A percentile compares a stretch with the other conserved stretches of the same genome.
phyloP scores from a whole-genome alignment of 1,140 invertebrate species.

The Semibalanus balanoides region DNA sequence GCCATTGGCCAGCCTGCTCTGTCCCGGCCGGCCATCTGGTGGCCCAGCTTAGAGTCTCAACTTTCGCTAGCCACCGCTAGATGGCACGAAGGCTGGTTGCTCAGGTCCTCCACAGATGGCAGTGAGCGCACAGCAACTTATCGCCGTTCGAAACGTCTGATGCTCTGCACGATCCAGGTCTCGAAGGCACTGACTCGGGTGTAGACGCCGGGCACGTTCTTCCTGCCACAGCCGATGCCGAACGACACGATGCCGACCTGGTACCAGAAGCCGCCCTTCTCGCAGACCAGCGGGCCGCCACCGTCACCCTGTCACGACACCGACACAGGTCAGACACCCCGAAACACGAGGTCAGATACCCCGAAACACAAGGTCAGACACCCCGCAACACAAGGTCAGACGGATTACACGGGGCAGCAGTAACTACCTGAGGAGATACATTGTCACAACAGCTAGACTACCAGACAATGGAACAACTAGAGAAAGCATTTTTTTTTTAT shows the following conservation, averaged over 20 bases:
- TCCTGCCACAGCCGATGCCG: conserved; percentile 44
- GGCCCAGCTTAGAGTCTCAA: background rate
- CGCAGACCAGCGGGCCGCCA: conserved; percentile 49
- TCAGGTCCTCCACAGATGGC: background rate
- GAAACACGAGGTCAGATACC: too few relatives aligned
- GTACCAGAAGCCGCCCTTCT: conserved; percentile 35
- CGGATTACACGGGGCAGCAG: too few relatives aligned
- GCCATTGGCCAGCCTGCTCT: background rate
- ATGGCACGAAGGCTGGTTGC: background rate
- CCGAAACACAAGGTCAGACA: too few relatives aligned
- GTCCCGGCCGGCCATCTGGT: background rate
- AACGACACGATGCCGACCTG: conserved; percentile 47
- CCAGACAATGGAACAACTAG: too few relatives aligned
- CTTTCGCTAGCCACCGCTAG: background rate
- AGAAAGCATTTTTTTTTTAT: too few relatives aligned
- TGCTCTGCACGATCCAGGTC: conserved; percentile 28
- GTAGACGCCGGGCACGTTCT: conserved; percentile 45
- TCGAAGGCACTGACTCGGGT: conserved; percentile 36
- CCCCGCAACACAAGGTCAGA: too few relatives aligned
- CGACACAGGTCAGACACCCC: too few relatives aligned
- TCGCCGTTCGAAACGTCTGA: conserved; percentile 9
- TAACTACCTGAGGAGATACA: too few relatives aligned
- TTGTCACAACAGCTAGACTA: too few relatives aligned
- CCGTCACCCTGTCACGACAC: conserved; percentile 46
- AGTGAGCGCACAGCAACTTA: background rate